Conservation (phyloP, 1,140 invertebrate genomes). For the Temnothorax nylanderi region DNA sequence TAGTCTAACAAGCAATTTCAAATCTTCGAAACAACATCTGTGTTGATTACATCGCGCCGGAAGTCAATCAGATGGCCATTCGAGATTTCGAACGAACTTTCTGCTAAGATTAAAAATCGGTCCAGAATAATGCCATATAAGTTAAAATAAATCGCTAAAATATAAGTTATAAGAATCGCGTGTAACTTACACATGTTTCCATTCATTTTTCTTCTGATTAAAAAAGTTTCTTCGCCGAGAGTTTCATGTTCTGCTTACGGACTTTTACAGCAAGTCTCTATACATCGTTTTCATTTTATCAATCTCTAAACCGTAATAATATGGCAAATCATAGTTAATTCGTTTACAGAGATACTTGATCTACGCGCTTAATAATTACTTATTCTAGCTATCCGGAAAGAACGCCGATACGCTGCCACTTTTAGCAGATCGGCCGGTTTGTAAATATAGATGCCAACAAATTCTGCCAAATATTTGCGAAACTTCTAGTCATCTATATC, state of each 20-base stretch:
- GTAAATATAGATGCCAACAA: conserved; percentile 23
- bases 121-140: neutral
- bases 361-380: conserved; percentile 3
- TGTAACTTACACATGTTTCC: neutral
- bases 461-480: conserved; percentile 54
- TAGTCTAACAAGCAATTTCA: conserved; percentile 10
- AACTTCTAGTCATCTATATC: conserved; percentile 24
- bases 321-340: neutral
- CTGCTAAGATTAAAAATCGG: neutral
- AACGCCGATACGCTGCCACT: neutral
- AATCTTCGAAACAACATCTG: conserved; percentile 24
- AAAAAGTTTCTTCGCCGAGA: neutral
- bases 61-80: conserved; percentile 1
- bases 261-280: neutral
- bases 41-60: conserved; percentile 20
- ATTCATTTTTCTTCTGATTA: neutral
- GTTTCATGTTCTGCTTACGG: neutral
- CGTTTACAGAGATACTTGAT: neutral
- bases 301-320: neutral
- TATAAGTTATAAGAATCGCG: neutral
- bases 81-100: neutral
- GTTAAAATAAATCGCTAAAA: neutral
- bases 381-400: neutral
- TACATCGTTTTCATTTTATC: neutral
- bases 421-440: conserved; percentile 5